Evolutionary conservation across 2,797 vertebrate species (phyloP).

Genomic region (Sibirionetta formosa): DNA sequence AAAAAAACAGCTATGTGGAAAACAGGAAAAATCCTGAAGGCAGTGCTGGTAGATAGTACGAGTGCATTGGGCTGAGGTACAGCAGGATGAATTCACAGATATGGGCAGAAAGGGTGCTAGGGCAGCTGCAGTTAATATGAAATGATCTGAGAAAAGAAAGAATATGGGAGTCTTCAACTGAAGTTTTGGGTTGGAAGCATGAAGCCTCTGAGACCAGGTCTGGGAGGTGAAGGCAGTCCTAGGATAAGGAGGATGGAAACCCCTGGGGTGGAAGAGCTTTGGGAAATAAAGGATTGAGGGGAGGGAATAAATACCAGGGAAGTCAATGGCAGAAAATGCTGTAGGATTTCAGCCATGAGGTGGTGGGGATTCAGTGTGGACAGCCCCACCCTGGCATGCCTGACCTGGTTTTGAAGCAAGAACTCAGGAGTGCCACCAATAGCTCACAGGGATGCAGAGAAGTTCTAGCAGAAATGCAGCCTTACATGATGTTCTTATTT

Average conservation of each 20-base stretch:
- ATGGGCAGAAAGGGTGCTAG: neutral
- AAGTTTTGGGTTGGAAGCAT: neutral
- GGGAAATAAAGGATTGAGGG: neutral
- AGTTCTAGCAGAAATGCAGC: accelerated
- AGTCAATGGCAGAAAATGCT: neutral
- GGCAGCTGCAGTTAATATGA: neutral
- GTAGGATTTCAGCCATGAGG: neutral
- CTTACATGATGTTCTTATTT: neutral
- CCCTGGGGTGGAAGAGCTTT: neutral
- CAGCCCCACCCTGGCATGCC: neutral
- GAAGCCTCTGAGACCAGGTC: neutral
- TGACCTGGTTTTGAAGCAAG: neutral
- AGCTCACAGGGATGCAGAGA: accelerated
- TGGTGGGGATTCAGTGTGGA: neutral
- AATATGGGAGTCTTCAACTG: accelerated
- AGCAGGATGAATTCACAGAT: neutral
- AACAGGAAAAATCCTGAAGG: no score
- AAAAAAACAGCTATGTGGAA: no score
- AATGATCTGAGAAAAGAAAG: neutral
- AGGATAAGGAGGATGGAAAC: neutral
- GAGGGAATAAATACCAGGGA: neutral
- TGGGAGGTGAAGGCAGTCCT: neutral
- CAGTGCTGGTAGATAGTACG: neutral
- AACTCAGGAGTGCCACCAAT: neutral
- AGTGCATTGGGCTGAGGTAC: neutral